Evolutionary conservation across 2,888 invertebrate species (phyloP).

Genomic region (Laothoe populi): DNA sequence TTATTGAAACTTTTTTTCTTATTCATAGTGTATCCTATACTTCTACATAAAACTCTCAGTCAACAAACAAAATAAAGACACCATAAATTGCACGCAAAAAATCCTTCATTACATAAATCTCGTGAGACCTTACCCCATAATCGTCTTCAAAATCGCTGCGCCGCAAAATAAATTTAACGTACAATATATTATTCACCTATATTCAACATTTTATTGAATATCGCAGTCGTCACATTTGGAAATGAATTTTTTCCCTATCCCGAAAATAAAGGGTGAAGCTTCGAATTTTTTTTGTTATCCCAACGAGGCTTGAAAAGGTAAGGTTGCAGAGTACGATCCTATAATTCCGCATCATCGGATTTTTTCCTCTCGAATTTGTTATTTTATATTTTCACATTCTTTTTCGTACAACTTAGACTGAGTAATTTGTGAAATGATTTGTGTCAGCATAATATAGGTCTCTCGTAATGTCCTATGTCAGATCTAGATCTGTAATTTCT

Average conservation of each 20-base stretch:
- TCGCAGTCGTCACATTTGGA: conserved; percentile 11
- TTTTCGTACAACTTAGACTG: background rate
- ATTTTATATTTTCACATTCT: conserved; percentile 11
- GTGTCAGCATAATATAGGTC: background rate
- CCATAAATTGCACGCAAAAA: background rate
- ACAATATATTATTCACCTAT: background rate
- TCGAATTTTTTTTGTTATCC: conserved; percentile 22
- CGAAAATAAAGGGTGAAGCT: conserved; percentile 20
- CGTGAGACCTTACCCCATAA: conserved; percentile 16
- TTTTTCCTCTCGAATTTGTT: conserved; percentile 19
- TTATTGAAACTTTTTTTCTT: no score
- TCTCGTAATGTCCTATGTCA: background rate
- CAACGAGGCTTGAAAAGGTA: conserved; percentile 27
- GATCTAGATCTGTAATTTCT: background rate
- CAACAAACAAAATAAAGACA: background rate
- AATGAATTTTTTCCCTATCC: conserved; percentile 18
- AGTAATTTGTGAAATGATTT: conserved; percentile 11
- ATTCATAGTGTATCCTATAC: no score
- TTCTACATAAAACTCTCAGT: background rate
- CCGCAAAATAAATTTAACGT: conserved; percentile 24
- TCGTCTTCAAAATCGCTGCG: conserved; percentile 2
- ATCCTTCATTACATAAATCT: background rate
- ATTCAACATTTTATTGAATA: conserved; percentile 23
- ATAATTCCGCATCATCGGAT: conserved; percentile 25
- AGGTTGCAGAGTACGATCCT: conserved; percentile 18